These are phyloP conservation scores for Pseudachorutes palmiensis DNA, from an alignment of 1,140 invertebrate species.

Conservation along the genomic window DNA sequence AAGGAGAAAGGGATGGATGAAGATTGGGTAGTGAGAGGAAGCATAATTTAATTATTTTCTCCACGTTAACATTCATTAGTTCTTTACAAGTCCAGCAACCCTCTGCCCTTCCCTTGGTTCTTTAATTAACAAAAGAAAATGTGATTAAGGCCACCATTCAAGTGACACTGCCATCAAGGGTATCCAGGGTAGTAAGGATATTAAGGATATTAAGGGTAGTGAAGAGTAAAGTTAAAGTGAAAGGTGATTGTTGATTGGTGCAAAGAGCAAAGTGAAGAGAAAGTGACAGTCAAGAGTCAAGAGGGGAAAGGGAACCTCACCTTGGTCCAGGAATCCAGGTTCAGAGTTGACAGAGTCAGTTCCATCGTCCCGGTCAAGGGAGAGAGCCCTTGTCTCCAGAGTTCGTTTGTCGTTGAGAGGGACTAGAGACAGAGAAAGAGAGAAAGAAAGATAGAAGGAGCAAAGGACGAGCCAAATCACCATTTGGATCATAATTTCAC, in stretches of 20 bases:
- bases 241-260: background rate
- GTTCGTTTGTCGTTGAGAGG: conserved; percentile 61
- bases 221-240: no score
- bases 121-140: background rate
- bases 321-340: conserved; percentile 47
- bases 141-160: background rate
- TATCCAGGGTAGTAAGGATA: no score
- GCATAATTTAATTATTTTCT: background rate
- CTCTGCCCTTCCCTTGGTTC: no score
- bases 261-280: background rate
- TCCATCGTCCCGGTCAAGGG: conserved; percentile 52
- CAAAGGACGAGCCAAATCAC: conserved; percentile 19
- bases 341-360: conserved; percentile 44
- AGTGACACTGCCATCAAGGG: no score
- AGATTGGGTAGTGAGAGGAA: no score
- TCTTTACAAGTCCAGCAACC: background rate
- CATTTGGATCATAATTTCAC: background rate
- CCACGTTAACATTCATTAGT: background rate
- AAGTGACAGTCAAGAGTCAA: conserved; percentile 6
- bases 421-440: conserved; percentile 45
- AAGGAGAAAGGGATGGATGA: no score
- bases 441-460: conserved; percentile 21
- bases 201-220: no score
- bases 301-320: conserved; percentile 12
- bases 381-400: conserved; percentile 56